Evolutionary conservation across 2,888 invertebrate genomes (phyloP), one percentile per base, ranked within the genome.

Genomic region (Parnassius smintheus): DNA sequence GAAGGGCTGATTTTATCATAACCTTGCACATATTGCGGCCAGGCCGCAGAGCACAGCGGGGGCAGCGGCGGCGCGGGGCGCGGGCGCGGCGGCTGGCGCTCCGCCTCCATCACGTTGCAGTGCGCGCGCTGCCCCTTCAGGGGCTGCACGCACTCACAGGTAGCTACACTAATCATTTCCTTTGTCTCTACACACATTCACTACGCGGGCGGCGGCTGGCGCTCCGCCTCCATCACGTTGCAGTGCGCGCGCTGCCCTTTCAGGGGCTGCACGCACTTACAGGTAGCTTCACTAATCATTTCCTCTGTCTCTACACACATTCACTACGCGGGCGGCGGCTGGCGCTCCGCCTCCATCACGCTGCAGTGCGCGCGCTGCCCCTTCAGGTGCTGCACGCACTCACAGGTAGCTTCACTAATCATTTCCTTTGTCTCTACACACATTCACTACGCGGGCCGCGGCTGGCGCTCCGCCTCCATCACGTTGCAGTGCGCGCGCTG

Each of bases 281-380:
- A 18, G 18, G 18, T 18, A 18, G 18, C 18, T 18, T 18, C 18
- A 18, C 18, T 18, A 18, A 18, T 18, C 18, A 18, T 18, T 18
- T 18, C 18, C 18, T 18, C 1, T 18, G 18, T 18, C 18, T 18
- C 18, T 18, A 18, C 18, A 18, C 18, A 18, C 18, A 18, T 18
- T 18, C 18, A 18, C 18, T 18, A 18, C 65, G 68, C 59, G 63
- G 69, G 18, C 65, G 68, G 66, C 50, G 66, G 66, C 52, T 68
- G 69, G n/a, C 68, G 71, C 10, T 61, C 66, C 1, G 48, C 75
- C 2, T 22, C 69, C 12, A 71, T 73, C 49, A 69, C 76, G 2
- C 69, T 88, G 52, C 89, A 88, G 74, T 90, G 90, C 61, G 86
- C 88, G 7, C 69, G 83, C 0, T 90, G 91, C 56, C 87, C 88